phyloP scores from a whole-genome alignment of 2,797 vertebrate genomes.

The Zenarchopterus dispar region DNA sequence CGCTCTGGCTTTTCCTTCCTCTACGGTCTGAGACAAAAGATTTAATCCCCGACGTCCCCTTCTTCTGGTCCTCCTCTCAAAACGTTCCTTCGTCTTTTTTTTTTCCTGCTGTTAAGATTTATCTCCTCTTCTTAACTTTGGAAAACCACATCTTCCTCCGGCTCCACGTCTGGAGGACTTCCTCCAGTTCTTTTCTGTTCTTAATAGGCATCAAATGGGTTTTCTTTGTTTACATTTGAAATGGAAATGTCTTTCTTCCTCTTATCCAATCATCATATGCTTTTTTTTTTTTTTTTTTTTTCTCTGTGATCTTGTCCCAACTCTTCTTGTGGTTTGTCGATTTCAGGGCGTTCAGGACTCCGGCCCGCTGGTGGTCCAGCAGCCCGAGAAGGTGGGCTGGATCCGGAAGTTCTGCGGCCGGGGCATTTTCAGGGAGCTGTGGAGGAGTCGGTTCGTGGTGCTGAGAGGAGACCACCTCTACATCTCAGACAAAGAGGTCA shows the following conservation, averaged over 20 bases:
- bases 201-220: background rate
- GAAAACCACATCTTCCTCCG: background rate
- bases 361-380: slow-evolving; percentile 72
- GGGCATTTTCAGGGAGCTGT: slow-evolving; percentile 95
- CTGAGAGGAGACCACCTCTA: slow-evolving; percentile 91
- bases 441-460: slow-evolving; percentile 92
- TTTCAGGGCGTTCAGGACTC: slow-evolving; percentile 87
- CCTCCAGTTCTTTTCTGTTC: too few relatives aligned
- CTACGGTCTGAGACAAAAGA: background rate
- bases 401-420: slow-evolving; percentile 94
- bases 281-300: too few relatives aligned
- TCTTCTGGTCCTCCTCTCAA: background rate
- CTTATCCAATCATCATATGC: too few relatives aligned
- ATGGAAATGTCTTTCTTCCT: background rate
- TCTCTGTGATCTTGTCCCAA: background rate
- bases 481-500: slow-evolving; percentile 92
- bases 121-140: slow-evolving; percentile 2
- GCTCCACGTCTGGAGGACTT: background rate
- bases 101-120: background rate
- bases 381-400: slow-evolving; percentile 93
- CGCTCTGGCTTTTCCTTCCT: background rate
- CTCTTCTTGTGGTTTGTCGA: background rate
- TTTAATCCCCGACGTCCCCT: slow-evolving; percentile 1
- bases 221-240: background rate
- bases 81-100: background rate